phyloP scores from a whole-genome alignment of 2,888 invertebrate species.

The Netelia melanura region DNA sequence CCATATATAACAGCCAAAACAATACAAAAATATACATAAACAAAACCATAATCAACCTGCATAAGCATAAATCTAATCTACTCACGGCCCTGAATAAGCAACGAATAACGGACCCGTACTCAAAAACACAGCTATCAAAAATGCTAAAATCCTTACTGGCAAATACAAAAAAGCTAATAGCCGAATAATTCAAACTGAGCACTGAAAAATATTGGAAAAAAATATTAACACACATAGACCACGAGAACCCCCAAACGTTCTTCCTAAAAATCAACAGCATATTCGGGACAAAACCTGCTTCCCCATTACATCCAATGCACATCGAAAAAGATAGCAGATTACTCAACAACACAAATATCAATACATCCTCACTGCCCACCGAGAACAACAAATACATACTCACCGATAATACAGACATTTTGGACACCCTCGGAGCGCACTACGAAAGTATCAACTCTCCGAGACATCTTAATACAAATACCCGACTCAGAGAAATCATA shows the following conservation, averaged over 20 bases:
- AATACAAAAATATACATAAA: constrained; percentile 7
- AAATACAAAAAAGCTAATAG: background rate
- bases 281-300: constrained; percentile 1
- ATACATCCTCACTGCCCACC: background rate
- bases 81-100: constrained; percentile 2
- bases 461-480: background rate
- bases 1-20: background rate
- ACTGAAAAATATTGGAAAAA: constrained; percentile 30
- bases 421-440: constrained; percentile 11
- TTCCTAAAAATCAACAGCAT: constrained; percentile 85
- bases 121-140: background rate
- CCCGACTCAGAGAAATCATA: constrained; percentile 20
- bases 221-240: constrained; percentile 21
- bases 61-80: constrained; percentile 38
- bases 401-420: background rate
- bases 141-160: background rate
- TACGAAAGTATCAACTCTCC: constrained; percentile 38
- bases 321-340: background rate
- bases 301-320: background rate
- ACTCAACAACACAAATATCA: background rate
- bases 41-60: constrained; percentile 24
- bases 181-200: background rate
- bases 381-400: constrained; percentile 21
- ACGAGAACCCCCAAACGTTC: constrained; percentile 35
- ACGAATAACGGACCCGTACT: background rate